Percentiles rank a stretch among this genome's conserved stretches.
These are phyloP conservation scores for Gymnogyps californianus DNA, from an alignment of 2,113 vertebrate species.

Conservation along the genomic window DNA sequence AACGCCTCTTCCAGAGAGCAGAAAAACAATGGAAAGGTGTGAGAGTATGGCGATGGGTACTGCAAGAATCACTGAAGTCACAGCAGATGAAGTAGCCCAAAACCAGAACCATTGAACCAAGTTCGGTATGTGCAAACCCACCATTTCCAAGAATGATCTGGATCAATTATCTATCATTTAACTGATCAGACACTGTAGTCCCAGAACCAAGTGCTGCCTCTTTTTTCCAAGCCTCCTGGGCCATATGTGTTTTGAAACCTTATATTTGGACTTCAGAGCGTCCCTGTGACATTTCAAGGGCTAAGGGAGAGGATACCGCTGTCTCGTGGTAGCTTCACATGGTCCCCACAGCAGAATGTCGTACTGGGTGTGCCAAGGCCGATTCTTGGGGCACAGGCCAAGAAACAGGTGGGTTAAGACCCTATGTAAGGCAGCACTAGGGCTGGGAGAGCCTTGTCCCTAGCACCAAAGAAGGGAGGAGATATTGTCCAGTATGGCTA, in stretches of 20 bases:
- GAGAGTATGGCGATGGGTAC: neutral
- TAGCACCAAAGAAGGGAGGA: neutral
- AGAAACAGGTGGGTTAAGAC: neutral
- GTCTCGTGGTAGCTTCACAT: neutral
- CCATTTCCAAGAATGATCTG: neutral
- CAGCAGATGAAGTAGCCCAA: neutral
- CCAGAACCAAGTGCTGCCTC: neutral
- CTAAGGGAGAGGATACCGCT: neutral
- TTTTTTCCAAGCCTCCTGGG: neutral
- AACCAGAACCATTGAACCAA: neutral
- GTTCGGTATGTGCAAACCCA: neutral
- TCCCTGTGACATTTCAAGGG: neutral
- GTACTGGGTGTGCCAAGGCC: neutral
- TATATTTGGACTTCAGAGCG: neutral
- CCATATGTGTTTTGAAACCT: neutral
- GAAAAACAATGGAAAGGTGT: fast-evolving
- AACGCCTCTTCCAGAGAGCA: neutral
- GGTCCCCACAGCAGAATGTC: neutral
- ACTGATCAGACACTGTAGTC: neutral
- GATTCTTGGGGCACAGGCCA: neutral
- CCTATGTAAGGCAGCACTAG: neutral
- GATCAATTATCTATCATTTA: neutral
- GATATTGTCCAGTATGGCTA: too few species aligned
- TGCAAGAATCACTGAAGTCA: neutral
- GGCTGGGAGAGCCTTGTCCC: neutral